These are phyloP conservation scores for Plebejus anna DNA, from an alignment of 2,888 invertebrate genomes.

Conservation along the genomic window DNA sequence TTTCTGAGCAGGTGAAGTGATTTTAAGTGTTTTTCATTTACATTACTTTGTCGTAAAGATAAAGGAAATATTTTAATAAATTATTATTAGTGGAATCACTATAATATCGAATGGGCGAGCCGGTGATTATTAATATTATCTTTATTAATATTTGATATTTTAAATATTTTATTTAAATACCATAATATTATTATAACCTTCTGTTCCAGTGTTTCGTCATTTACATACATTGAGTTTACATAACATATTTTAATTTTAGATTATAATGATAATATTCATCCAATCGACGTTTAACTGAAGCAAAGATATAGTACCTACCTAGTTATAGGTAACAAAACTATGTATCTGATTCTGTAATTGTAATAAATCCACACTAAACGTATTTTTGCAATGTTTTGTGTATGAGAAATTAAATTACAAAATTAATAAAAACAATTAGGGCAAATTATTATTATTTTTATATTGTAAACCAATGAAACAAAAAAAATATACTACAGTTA, in stretches of 20 bases:
- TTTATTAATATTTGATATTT: slow-evolving; percentile 4
- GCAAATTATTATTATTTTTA: too few species aligned
- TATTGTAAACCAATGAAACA: too few species aligned
- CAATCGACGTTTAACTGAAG: too few species aligned
- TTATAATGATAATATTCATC: background rate
- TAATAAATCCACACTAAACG: too few species aligned
- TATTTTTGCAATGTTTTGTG: too few species aligned
- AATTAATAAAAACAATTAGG: too few species aligned
- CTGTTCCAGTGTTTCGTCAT: background rate
- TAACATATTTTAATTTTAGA: background rate
- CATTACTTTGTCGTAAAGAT: slow-evolving; percentile 18
- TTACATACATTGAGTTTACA: background rate
- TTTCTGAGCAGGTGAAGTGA: slow-evolving; percentile 6
- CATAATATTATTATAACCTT: background rate
- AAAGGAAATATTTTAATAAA: slow-evolving; percentile 14
- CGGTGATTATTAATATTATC: background rate
- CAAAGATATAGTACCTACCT: too few species aligned
- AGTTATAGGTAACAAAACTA: too few species aligned
- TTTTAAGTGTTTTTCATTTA: slow-evolving; percentile 11
- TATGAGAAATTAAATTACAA: too few species aligned
- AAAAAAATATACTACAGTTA: too few species aligned
- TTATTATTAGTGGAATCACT: background rate
- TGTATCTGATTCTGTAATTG: too few species aligned
- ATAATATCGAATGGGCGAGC: slow-evolving; percentile 19
- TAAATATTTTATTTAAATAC: background rate